A percentile compares a stretch with the other conserved stretches of the same genome.
These are phyloP conservation scores for Drosophila eugracilis DNA, from an alignment of 1,140 invertebrate genomes.

Conservation along the genomic window DNA sequence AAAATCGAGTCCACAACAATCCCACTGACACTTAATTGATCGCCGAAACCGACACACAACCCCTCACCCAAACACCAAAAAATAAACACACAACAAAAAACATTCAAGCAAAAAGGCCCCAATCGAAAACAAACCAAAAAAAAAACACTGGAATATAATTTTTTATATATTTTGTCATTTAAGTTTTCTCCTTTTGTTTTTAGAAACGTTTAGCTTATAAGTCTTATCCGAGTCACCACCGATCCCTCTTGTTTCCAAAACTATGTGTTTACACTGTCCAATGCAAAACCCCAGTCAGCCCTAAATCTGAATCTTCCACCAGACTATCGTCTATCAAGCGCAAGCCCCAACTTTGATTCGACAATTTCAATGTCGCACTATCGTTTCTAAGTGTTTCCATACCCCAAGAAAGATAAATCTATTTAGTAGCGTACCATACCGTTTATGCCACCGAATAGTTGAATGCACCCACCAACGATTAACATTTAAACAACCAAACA, in stretches of 20 bases:
- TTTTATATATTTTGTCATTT: constrained; percentile 69
- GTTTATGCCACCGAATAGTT: constrained; percentile 65
- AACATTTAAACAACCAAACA: constrained; percentile 79
- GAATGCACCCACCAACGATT: constrained; percentile 76
- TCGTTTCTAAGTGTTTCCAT: constrained; percentile 28
- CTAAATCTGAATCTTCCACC: constrained; percentile 24
- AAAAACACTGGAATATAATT: constrained; percentile 60
- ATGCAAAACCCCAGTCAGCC: constrained; percentile 18
- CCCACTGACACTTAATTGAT: constrained; percentile 64
- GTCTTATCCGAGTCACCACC: constrained; percentile 51
- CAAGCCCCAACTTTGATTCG: constrained; percentile 26
- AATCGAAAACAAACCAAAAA: constrained; percentile 49
- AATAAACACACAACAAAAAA: constrained; percentile 50
- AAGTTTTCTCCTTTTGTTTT: constrained; percentile 68
- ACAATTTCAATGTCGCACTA: constrained; percentile 57
- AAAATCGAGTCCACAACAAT: constrained; percentile 61
- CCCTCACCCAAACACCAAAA: constrained; percentile 33
- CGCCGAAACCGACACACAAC: constrained; percentile 44
- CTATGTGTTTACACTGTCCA: constrained; percentile 30
- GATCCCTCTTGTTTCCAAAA: constrained; percentile 25
- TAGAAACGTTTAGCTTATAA: constrained; percentile 69
- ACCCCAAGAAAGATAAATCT: constrained; percentile 28
- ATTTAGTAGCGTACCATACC: constrained; percentile 52
- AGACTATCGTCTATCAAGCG: constrained; percentile 38
- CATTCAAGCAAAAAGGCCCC: constrained; percentile 39